phyloP scores from a whole-genome alignment of 23 tunicate genomes.

The Oikopleura albicans region DNA sequence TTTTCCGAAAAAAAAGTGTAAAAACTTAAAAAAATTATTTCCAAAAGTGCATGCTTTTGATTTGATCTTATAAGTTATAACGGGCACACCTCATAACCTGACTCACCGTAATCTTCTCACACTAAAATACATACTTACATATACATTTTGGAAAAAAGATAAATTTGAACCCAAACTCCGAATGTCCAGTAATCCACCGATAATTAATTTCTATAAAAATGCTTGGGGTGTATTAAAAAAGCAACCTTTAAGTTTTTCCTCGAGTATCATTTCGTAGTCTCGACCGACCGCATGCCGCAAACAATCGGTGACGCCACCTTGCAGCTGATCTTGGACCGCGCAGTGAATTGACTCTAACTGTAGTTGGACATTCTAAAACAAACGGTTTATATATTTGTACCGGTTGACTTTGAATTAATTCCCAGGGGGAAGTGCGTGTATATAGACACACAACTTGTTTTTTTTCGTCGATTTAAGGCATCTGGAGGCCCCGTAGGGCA shows the following conservation, averaged over 20 bases:
- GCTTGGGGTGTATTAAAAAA: conserved; percentile 31
- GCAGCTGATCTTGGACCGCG: background rate
- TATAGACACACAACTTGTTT: too few relatives aligned
- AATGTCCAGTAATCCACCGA: too few relatives aligned
- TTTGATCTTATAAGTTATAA: too few relatives aligned
- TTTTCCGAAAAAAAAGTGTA: background rate
- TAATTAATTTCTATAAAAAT: conserved; percentile 11
- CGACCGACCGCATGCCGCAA: conserved; percentile 56
- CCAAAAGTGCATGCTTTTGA: too few relatives aligned
- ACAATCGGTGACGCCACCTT: conserved; percentile 59
- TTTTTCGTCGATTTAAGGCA: too few relatives aligned
- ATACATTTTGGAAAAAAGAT: background rate
- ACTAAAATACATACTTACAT: background rate
- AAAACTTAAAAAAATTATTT: background rate
- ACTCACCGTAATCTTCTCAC: too few relatives aligned
- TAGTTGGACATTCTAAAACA: background rate
- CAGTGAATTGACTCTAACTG: background rate
- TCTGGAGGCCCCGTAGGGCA: too few relatives aligned
- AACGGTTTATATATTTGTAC: too few relatives aligned
- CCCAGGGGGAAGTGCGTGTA: too few relatives aligned
- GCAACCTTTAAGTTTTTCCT: conserved; percentile 22
- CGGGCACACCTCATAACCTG: background rate
- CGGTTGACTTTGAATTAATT: too few relatives aligned
- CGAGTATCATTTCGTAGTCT: conserved; percentile 40
- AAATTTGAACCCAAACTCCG: background rate